Base-by-base conservation (phyloP, 2,797 vertebrate species). In the Prunella strophiata region DNA sequence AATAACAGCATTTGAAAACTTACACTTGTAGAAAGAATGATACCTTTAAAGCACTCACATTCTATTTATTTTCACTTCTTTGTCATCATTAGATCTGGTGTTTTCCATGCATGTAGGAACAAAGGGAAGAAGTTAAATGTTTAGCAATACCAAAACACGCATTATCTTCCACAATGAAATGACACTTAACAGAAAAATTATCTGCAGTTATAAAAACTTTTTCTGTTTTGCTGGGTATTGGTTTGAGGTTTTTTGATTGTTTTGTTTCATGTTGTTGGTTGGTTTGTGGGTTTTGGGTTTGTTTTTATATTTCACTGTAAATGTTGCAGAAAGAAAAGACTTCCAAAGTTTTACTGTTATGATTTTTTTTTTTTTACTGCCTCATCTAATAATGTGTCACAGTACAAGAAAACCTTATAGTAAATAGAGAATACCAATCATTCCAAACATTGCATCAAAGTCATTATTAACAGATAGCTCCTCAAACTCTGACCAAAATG, bases 71-170 rank as follows among this genome's bases (percentile, higher is more conserved):
- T 84, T 81, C 2, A 58, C 67, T 73, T 76, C 36, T 15, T 75
- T 36, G 3, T 38, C 27, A 16, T 48, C 26, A 63, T 43, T 43
- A 74, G 16, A 32, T 55, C 17, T 43, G 30, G 7, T 30, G 26
- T n/a, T 89, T 65, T 59, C 45, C 20, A 40, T 11, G 12, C 5
- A 21, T 16, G 12, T 22, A 70, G 22, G 13, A 81, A 88, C 1
- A 2, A 34, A 73, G 12, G 9, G 26, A 62, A 58, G 18, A 84
- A 52, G 27, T 62, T 51, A 88, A 57, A 73, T 9, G 10, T 32
- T 34, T 48, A 66, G 32, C 1, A 1, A 29, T 23, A 73, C 0
- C 0, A 83, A 83, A 66, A 43, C 7, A 26, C 15, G 16, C 16
- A 32, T 61, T 50, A 66, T 54, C 27, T 66, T 77, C 45, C 22